Base-by-base conservation (phyloP, 1,140 invertebrate genomes). In the Aphis gossypii region DNA sequence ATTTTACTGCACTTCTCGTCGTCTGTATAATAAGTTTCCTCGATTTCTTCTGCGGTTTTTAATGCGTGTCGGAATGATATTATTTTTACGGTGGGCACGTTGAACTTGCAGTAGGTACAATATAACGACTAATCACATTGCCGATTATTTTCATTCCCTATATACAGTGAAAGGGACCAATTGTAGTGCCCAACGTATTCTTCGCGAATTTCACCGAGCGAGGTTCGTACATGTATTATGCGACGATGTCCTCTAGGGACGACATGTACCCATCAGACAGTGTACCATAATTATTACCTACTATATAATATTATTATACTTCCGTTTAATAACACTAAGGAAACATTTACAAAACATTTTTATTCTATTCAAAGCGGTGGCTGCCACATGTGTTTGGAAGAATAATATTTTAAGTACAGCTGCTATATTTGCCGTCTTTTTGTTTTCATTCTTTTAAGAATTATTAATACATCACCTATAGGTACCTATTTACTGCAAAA, bases 361-460 rank as follows among this genome's bases (percentile, higher is more conserved):
- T 46, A n/a, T 76, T n/a, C 60, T n/a, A 76, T 90, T 41, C 89
- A 68, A 90, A 90, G 54, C 35, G n/a, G 20, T 54, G 51, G 30
- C 54, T 41, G 88, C 88, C 89, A 90, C 54, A 90, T 90, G 89
- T 90, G 89, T 60, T 54, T 54, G 14, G 48, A 51, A 41, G 44
- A 60, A 90, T 35, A 56, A 20, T 87, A 88, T 88, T 21, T 38
- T 54, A 48, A 46, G 25, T 44, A 60, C 88, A 90, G 88, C 88
- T 90, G 88, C 88, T 38, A 90, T 41, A 41, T 90, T 90, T 25
- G 38, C 48, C 23, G 23, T 90, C 3, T 44, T 90, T 90, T 90
- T 51, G 35, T 90, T 90, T 90, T 68, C 41, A 8, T 90, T 41
- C 11, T 25, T 60, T 90, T 90, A 21, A 8, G 9, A 46, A 38